Conservation (phyloP, 2,113 vertebrate species). For the Anhinga rufa region DNA sequence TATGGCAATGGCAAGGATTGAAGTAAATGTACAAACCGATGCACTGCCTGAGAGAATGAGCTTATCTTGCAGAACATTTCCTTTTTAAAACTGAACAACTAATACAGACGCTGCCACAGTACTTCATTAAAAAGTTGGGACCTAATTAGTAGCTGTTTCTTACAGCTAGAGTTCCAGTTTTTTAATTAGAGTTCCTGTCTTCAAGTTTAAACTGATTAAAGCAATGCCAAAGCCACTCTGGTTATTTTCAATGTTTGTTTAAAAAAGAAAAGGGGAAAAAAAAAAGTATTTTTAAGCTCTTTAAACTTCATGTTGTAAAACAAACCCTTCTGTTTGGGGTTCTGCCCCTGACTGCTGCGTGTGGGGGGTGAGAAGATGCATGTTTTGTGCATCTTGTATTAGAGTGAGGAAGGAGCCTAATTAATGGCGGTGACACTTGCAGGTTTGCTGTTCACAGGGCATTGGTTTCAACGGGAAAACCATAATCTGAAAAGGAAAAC, state of each 20-base stretch:
- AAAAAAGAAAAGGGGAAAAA: not conserved
- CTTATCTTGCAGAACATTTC: not conserved
- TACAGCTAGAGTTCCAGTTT: not conserved
- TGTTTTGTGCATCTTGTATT: not conserved
- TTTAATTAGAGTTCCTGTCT: constrained; percentile 49
- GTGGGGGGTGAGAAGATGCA: fast-evolving
- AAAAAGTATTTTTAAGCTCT: not conserved
- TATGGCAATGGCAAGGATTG: not conserved
- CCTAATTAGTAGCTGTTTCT: constrained; percentile 37
- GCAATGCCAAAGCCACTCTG: not conserved
- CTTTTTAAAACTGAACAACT: not conserved
- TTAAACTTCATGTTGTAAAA: not conserved
- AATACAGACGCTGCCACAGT: not conserved
- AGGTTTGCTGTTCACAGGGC: not conserved
- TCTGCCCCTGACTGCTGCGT: not conserved
- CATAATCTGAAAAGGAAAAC: not conserved
- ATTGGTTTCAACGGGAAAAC: not conserved
- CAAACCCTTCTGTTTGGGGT: not conserved
- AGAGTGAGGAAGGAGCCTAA: not conserved
- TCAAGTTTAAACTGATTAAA: constrained; percentile 35
- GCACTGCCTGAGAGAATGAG: not conserved
- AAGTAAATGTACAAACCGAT: not conserved
- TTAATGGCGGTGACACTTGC: not conserved
- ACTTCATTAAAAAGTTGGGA: constrained; percentile 35
- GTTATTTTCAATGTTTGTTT: constrained; percentile 1